A percentile compares a stretch with the other conserved stretches of the same genome.
phyloP scores from a whole-genome alignment of 2,888 invertebrate species.

The Sceliomorpha sp. region DNA sequence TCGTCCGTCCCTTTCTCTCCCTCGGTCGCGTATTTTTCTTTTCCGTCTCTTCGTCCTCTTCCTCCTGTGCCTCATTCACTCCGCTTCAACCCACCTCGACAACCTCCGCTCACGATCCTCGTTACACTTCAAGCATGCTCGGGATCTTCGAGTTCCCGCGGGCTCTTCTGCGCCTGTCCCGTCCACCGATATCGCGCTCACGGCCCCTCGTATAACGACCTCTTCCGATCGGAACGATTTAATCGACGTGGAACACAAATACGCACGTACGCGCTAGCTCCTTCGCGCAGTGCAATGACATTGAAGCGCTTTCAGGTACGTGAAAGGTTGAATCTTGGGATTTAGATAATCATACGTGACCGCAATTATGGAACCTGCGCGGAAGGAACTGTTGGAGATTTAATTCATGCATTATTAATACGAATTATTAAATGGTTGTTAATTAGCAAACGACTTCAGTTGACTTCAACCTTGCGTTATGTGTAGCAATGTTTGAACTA shows the following conservation, averaged over 20 bases:
- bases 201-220: conserved; percentile 64
- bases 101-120: conserved; percentile 69
- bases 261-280: conserved; percentile 41
- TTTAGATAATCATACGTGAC: conserved; percentile 30
- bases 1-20: conserved; percentile 43
- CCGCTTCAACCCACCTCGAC: conserved; percentile 32
- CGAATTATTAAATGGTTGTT: too few species aligned
- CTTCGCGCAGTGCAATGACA: conserved; percentile 31
- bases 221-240: conserved; percentile 68
- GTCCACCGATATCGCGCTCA: conserved; percentile 57
- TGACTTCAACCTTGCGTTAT: too few species aligned
- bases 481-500: too few species aligned
- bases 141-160: conserved; percentile 63
- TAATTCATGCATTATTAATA: too few species aligned
- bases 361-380: too few species aligned
- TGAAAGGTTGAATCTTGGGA: conserved; percentile 24
- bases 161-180: conserved; percentile 56
- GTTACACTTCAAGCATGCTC: conserved; percentile 65
- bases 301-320: conserved; percentile 34
- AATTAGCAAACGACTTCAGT: too few species aligned
- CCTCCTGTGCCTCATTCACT: conserved; percentile 51
- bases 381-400: too few species aligned
- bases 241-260: conserved; percentile 56
- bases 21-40: conserved; percentile 57
- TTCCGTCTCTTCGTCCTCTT: conserved; percentile 42